These are phyloP conservation scores for Temnothorax unifasciatus DNA, from an alignment of 2,888 invertebrate genomes.

Conservation along the genomic window DNA sequence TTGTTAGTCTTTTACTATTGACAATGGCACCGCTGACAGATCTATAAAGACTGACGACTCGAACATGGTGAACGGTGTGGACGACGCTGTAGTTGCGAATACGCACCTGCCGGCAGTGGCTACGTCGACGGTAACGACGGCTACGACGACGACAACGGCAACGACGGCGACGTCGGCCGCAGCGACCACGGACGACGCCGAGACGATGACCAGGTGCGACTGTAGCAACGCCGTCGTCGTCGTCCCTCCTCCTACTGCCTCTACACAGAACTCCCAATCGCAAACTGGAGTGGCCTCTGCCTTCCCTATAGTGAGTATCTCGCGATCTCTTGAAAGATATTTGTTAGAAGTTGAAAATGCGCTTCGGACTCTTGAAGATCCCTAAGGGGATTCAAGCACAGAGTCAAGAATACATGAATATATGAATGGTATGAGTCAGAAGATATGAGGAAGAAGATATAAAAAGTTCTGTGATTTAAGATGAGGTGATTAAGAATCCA, in stretches of 20 bases:
- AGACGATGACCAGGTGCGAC: conserved; percentile 84
- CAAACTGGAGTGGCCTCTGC: conserved; percentile 83
- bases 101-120: conserved; percentile 75
- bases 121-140: conserved; percentile 29
- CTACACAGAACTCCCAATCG: conserved; percentile 83
- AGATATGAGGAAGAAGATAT: neutral
- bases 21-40: conserved; percentile 89
- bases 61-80: conserved; percentile 84
- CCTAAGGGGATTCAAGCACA: neutral
- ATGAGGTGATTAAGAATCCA: neutral
- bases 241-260: conserved; percentile 79
- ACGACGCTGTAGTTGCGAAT: conserved; percentile 85
- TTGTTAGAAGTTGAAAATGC: neutral
- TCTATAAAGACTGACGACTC: conserved; percentile 90
- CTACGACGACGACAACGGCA: conserved; percentile 2
- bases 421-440: neutral
- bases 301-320: conserved; percentile 83
- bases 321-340: neutral
- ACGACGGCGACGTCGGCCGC: conserved; percentile 61
- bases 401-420: neutral
- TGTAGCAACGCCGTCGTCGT: conserved; percentile 75
- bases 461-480: neutral
- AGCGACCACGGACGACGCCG: conserved; percentile 80
- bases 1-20: conserved; percentile 80
- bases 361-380: neutral